Percentiles rank a stretch among this genome's conserved stretches.
Evolutionary conservation across 2,888 invertebrate genomes (phyloP).

Genomic region (Drosophila kambysellisi): DNA sequence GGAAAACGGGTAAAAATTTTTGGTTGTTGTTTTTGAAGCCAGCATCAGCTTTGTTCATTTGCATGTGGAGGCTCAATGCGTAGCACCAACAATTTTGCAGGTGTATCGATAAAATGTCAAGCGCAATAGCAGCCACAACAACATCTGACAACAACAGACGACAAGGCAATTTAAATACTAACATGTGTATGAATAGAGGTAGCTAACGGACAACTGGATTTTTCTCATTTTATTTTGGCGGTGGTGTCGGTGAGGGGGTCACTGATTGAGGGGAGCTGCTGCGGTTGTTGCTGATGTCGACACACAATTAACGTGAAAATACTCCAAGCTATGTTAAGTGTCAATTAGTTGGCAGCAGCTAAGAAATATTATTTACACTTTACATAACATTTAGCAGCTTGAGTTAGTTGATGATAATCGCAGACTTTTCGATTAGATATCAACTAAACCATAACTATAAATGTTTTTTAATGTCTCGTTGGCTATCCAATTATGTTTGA

Average conservation of each 20-base stretch:
- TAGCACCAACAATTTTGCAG: slow-evolving; percentile 52
- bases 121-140: slow-evolving; percentile 51
- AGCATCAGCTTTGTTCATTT: slow-evolving; percentile 36
- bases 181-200: slow-evolving; percentile 62
- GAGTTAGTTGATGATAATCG: slow-evolving; percentile 7
- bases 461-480: not conserved
- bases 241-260: not conserved
- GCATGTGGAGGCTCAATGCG: slow-evolving; percentile 37
- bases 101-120: slow-evolving; percentile 77
- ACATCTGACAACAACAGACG: slow-evolving; percentile 56
- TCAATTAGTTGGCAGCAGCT: slow-evolving; percentile 73
- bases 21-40: slow-evolving; percentile 19
- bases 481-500: not conserved
- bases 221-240: not conserved
- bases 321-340: slow-evolving; percentile 78
- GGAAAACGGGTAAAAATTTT: slow-evolving; percentile 25
- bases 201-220: slow-evolving; percentile 33
- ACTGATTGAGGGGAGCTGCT: not conserved
- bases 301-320: slow-evolving; percentile 79
- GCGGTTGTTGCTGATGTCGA: slow-evolving; percentile 66
- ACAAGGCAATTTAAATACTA: slow-evolving; percentile 80
- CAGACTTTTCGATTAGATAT: not conserved
- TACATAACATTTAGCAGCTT: slow-evolving; percentile 23
- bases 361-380: slow-evolving; percentile 61
- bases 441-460: slow-evolving; percentile 6